These are phyloP conservation scores for Halocynthia aurantium DNA, from an alignment of 23 tunicate genomes.

Conservation along the genomic window DNA sequence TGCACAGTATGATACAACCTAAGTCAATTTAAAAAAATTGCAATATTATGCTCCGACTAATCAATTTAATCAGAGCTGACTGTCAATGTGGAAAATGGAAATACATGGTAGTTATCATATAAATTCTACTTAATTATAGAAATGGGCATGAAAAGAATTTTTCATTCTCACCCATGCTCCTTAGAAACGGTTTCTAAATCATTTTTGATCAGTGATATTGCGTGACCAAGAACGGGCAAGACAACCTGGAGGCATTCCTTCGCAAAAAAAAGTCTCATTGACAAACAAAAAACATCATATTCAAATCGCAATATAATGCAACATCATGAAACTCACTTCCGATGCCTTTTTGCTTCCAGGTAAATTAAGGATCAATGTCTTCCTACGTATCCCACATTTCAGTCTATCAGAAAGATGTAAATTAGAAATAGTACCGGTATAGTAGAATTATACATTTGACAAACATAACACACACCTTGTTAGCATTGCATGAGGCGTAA, in stretches of 20 bases:
- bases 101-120: too few relatives aligned
- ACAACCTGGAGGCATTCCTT: conserved; percentile 77
- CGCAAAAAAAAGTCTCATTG: background rate
- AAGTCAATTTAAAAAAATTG: too few relatives aligned
- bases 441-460: too few relatives aligned
- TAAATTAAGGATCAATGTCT: conserved; percentile 63
- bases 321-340: conserved; percentile 37
- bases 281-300: too few relatives aligned
- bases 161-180: too few relatives aligned
- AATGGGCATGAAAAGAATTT: too few relatives aligned
- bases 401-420: conserved; percentile 29
- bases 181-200: background rate
- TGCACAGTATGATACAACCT: too few relatives aligned
- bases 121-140: too few relatives aligned
- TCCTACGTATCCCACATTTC: conserved; percentile 71
- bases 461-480: conserved; percentile 43
- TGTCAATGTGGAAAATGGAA: too few relatives aligned
- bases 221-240: conserved; percentile 68
- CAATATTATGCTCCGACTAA: too few relatives aligned
- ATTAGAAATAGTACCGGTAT: too few relatives aligned
- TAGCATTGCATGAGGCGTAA: conserved; percentile 68
- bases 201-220: conserved; percentile 37
- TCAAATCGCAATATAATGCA: background rate
- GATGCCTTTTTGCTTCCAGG: conserved; percentile 90
- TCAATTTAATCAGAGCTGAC: too few relatives aligned